These are phyloP conservation scores for Misgurnus mizolepis DNA, from an alignment of 2,113 vertebrate genomes.

Conservation along the genomic window DNA sequence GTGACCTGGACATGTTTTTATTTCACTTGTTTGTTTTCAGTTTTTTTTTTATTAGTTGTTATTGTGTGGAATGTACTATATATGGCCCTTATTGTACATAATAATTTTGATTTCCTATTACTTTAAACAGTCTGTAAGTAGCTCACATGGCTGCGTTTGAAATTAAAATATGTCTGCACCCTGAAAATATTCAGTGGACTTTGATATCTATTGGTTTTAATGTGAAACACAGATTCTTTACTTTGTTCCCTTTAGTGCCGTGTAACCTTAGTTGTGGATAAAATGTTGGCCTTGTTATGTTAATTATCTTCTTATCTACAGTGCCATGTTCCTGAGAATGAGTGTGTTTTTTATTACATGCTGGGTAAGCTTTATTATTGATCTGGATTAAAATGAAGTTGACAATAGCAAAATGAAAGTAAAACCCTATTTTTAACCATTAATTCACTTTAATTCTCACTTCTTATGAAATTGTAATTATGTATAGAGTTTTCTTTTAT, in stretches of 20 bases:
- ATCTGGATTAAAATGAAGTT: constrained; percentile 17
- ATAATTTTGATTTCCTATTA: neutral
- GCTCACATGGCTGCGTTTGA: neutral
- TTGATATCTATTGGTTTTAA: constrained; percentile 13
- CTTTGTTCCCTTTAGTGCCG: neutral
- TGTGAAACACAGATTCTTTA: constrained; percentile 15
- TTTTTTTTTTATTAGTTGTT: neutral
- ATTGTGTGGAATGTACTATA: constrained; percentile 32
- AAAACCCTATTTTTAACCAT: neutral
- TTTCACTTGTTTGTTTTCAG: neutral
- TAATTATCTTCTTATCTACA: neutral
- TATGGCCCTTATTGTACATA: constrained; percentile 16
- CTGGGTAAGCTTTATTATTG: constrained; percentile 11
- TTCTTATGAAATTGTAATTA: constrained; percentile 4
- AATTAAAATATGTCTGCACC: constrained; percentile 3
- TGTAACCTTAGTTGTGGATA: neutral
- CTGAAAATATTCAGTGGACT: constrained; percentile 7
- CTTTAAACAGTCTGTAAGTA: neutral
- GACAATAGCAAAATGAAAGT: neutral
- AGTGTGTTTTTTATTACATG: constrained; percentile 6
- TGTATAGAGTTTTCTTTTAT: constrained; percentile 27
- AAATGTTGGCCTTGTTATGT: constrained; percentile 10
- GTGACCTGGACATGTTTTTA: neutral
- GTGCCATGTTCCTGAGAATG: constrained; percentile 22
- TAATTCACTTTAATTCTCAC: neutral